These are phyloP conservation scores for Mastomys natalensis DNA, from an alignment of 2,113 vertebrate species.

Conservation along the genomic window DNA sequence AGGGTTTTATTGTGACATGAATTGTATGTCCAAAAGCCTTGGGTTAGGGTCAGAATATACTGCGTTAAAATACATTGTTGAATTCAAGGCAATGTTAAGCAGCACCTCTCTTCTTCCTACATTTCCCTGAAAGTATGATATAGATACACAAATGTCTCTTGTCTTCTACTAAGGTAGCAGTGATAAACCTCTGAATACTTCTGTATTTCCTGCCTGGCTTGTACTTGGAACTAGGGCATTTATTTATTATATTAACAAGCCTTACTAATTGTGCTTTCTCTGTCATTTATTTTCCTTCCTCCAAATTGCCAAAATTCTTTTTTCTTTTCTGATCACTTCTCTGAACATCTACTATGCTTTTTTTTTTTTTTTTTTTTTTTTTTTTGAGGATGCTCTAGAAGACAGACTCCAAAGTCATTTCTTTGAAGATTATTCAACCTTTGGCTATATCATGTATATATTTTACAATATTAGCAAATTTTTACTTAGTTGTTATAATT, in stretches of 20 bases:
- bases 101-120: neutral
- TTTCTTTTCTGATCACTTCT: neutral
- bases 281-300: neutral
- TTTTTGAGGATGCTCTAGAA: neutral
- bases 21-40: slow-evolving; percentile 26
- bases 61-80: neutral
- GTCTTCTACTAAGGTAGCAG: neutral
- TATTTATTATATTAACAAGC: neutral
- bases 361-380: neutral
- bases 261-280: neutral
- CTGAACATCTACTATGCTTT: neutral
- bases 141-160: neutral
- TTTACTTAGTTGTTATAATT: neutral
- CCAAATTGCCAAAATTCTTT: neutral
- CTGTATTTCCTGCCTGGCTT: neutral
- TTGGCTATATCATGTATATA: neutral
- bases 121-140: neutral
- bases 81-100: neutral
- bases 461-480: neutral
- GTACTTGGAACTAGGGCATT: neutral
- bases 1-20: slow-evolving; percentile 38
- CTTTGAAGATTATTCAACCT: neutral
- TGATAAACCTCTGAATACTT: neutral
- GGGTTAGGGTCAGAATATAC: neutral
- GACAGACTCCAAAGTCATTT: neutral